Evolutionary conservation across 2,113 vertebrate genomes (phyloP), one percentile per base, ranked within the genome.

Genomic region (Myiagra hebetior): DNA sequence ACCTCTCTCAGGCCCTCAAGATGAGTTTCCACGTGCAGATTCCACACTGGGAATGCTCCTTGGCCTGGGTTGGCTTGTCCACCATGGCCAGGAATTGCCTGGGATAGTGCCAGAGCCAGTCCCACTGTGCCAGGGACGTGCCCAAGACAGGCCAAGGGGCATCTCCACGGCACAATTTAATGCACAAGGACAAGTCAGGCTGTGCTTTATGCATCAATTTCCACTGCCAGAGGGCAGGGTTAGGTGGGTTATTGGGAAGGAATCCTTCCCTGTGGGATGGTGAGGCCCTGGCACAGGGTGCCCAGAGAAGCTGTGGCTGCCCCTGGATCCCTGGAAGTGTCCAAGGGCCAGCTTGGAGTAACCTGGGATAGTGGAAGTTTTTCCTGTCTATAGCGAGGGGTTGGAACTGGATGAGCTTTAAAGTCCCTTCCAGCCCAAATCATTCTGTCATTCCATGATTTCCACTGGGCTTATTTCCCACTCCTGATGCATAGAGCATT

Each of bases 111-210:
- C 74, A 9, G 69, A 7, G 4, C 4, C 4, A 73, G 17, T 37
- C 37, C 47, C 23, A 0, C 0, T 2, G 44, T 53, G 50, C 73
- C 89, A 70, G 50, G 73, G 77, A 41, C 0, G 0, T 26, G n/a
- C n/a, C 28, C 84, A 57, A 14, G 82, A 19, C 7, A 24, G 55
- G 53, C 3, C 5, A 64, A 72, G 89, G 28, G 69, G 44, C 31
- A 47, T 24, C 73, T 50, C 49, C 7, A 2, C 0, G 0, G 27
- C 33, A 41, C 0, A 0, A 33, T 55, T 67, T 30, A 52, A 33
- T 11, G 21, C n/a, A 9, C 5, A 14, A 19, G 14, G 31, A 47
- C 1, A 56, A 16, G 44, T 14, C 62, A 62, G 64, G 52, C 18
- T 81, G 46, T 24, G 57, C n/a, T 82, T 84, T 15, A 18, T 12